These are phyloP conservation scores for Rhyacophila brunnea DNA, from an alignment of 1,140 invertebrate genomes.

Conservation along the genomic window DNA sequence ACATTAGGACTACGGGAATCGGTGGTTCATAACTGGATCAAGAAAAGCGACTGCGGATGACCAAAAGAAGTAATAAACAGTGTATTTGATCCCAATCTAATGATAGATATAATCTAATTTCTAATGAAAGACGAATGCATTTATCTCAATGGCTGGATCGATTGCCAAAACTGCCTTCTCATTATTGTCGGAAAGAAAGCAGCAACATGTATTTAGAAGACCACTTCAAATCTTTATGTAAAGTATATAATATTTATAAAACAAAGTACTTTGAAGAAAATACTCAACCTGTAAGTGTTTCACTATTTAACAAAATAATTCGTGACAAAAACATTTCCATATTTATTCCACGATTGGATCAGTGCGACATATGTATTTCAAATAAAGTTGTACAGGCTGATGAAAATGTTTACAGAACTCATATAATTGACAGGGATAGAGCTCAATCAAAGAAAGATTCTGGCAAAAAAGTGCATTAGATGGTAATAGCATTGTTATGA, in stretches of 20 bases:
- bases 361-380: neutral
- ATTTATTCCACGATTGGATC: neutral
- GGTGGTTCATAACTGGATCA: no score
- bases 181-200: neutral
- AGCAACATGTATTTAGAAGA: neutral
- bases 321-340: neutral
- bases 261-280: neutral
- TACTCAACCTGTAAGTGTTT: no score
- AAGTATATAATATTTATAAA: neutral
- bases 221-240: neutral
- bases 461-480: neutral
- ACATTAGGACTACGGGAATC: neutral
- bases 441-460: no score
- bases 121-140: neutral
- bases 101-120: neutral
- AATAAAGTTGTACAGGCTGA: neutral
- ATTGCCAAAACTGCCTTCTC: no score
- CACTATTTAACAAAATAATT: no score
- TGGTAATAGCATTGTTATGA: neutral
- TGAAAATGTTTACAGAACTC: neutral
- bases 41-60: no score
- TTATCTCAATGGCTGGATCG: no score
- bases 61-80: neutral
- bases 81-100: neutral
- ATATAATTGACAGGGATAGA: no score